phyloP scores from a whole-genome alignment of 2,888 invertebrate genomes.

The Beris chalybata region DNA sequence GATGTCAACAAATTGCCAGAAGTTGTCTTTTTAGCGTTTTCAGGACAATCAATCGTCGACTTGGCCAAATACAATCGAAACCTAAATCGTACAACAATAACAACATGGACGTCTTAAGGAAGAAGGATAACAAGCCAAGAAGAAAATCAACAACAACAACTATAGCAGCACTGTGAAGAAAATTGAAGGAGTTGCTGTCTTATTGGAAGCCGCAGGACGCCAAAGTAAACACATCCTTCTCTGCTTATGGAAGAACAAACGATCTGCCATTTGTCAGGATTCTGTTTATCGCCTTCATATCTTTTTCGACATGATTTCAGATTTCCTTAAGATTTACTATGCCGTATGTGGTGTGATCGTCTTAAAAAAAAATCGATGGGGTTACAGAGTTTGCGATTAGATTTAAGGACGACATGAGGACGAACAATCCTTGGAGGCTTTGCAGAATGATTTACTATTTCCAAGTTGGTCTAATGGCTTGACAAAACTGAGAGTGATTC shows the following conservation, averaged over 20 bases:
- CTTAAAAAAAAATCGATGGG: too few species aligned
- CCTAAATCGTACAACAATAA: not conserved
- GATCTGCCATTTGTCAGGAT: conserved; percentile 38
- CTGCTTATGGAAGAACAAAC: conserved; percentile 37
- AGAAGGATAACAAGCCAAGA: conserved; percentile 3
- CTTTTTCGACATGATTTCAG: too few species aligned
- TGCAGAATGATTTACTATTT: too few species aligned
- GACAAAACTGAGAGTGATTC: too few species aligned
- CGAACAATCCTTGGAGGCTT: too few species aligned
- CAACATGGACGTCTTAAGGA: too few species aligned
- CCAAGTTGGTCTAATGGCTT: too few species aligned
- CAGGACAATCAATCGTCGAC: conserved; percentile 36
- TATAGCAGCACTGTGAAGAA: not conserved
- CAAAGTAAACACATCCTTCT: conserved; percentile 37
- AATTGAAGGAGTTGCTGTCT: conserved; percentile 9
- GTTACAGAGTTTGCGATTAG: too few species aligned
- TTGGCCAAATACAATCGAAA: conserved; percentile 36
- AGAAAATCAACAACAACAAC: conserved; percentile 5
- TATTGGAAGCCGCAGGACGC: conserved; percentile 35
- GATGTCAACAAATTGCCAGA: conserved; percentile 11
- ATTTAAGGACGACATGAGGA: too few species aligned
- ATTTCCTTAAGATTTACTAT: too few species aligned
- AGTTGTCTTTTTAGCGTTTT: conserved; percentile 24
- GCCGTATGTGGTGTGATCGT: too few species aligned
- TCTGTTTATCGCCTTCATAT: conserved; percentile 33